Evolutionary conservation across 2,888 invertebrate genomes (phyloP).

Genomic region (Nomada fucata): DNA sequence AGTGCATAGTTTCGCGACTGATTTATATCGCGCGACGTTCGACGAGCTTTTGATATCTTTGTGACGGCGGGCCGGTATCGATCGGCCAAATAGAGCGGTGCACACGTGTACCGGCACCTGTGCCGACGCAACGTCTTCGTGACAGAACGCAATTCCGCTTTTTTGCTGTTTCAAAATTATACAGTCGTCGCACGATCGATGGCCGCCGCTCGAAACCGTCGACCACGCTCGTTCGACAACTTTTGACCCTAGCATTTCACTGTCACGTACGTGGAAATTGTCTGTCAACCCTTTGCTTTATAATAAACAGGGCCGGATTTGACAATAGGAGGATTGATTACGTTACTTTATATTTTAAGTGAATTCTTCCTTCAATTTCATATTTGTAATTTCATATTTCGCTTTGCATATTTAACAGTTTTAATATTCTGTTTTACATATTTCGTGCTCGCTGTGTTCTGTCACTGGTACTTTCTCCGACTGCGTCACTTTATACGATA

Average conservation of each 20-base stretch:
- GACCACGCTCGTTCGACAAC: not conserved
- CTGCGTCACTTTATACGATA: too few relatives aligned
- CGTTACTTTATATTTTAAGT: too few relatives aligned
- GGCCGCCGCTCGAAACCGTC: not conserved
- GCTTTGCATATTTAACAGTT: too few relatives aligned
- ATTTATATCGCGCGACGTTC: constrained; percentile 46
- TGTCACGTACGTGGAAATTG: too few relatives aligned
- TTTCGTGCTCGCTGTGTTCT: too few relatives aligned
- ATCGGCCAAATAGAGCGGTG: constrained; percentile 53
- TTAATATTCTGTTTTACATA: too few relatives aligned
- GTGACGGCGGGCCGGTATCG: constrained; percentile 49
- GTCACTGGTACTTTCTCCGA: too few relatives aligned
- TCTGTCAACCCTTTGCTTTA: too few relatives aligned
- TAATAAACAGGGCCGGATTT: too few relatives aligned
- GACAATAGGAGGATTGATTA: too few relatives aligned
- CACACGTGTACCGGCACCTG: constrained; percentile 60
- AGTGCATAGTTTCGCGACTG: constrained; percentile 20
- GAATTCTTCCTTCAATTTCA: too few relatives aligned
- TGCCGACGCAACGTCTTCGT: constrained; percentile 55
- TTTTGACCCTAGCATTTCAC: not conserved
- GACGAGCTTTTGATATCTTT: constrained; percentile 59
- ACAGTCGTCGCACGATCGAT: constrained; percentile 43
- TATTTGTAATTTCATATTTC: too few relatives aligned
- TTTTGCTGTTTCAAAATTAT: constrained; percentile 48
- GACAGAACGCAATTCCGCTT: constrained; percentile 52